Conservation (phyloP, 1,140 invertebrate genomes). For the Gryon sp. region DNA sequence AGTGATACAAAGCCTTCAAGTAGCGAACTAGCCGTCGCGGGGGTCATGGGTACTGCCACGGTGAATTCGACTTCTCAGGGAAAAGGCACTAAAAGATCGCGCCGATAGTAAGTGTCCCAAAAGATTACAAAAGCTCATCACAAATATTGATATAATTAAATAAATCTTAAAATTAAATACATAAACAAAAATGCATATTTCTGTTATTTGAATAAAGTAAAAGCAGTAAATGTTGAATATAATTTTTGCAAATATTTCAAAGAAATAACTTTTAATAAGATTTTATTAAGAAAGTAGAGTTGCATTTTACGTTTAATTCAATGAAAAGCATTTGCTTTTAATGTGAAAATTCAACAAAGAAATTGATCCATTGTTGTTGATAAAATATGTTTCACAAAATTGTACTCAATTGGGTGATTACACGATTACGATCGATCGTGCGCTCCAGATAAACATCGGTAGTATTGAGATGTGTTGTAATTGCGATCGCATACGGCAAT, state of each 20-base stretch:
- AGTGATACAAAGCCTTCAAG: constrained; percentile 87
- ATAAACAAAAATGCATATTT: constrained; percentile 4
- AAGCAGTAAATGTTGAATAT: too few relatives aligned
- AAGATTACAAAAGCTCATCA: constrained; percentile 4
- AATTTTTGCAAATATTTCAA: too few relatives aligned
- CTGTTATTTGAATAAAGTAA: too few relatives aligned
- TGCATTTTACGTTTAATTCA: too few relatives aligned
- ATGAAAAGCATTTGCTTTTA: too few relatives aligned
- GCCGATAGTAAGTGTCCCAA: constrained; percentile 86
- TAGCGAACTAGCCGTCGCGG: constrained; percentile 77
- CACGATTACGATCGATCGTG: constrained; percentile 33
- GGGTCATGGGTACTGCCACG: constrained; percentile 79
- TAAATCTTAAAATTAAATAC: background rate
- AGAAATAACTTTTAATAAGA: too few relatives aligned
- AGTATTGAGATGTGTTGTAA: constrained; percentile 25
- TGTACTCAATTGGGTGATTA: constrained; percentile 43
- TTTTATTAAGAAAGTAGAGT: too few relatives aligned
- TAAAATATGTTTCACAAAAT: constrained; percentile 53
- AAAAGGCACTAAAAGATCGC: constrained; percentile 85
- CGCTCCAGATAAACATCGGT: constrained; percentile 23
- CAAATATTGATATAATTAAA: background rate
- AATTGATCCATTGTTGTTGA: constrained; percentile 34
- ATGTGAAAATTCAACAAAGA: constrained; percentile 1
- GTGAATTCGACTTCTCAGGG: constrained; percentile 81
- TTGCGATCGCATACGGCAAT: constrained; percentile 41